phyloP scores from a whole-genome alignment of 2,888 invertebrate genomes.

The Zygogramma bicolorata region DNA sequence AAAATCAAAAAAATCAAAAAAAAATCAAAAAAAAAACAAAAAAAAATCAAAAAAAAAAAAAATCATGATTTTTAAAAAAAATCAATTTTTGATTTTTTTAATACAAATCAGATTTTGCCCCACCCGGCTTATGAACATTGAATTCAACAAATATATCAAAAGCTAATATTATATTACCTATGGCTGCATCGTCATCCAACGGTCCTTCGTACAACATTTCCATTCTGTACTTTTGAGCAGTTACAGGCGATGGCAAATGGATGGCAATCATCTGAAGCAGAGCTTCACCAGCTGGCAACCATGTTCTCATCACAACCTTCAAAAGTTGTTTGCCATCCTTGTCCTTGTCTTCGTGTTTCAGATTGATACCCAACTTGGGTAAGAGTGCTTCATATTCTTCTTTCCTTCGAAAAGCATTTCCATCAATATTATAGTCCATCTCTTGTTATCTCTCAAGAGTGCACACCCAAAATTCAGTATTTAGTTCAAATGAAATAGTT shows the following conservation, averaged over 20 bases:
- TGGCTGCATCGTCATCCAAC: conserved; percentile 88
- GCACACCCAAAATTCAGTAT: no score
- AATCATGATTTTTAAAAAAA: no score
- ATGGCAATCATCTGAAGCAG: conserved; percentile 99
- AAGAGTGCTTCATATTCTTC: conserved; percentile 91
- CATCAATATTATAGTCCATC: background rate
- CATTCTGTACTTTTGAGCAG: conserved; percentile 99
- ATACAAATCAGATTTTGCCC: background rate
- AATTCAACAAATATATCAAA: no score
- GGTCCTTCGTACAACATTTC: conserved; percentile 99
- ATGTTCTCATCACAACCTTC: conserved; percentile 98
- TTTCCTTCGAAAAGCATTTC: conserved; percentile 72
- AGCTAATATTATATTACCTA: conserved; percentile 44
- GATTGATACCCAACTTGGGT: conserved; percentile 89
- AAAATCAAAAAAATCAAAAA: no score
- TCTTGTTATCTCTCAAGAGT: no score
- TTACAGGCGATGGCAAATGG: conserved; percentile 98
- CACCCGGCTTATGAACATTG: background rate
- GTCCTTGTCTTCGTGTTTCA: conserved; percentile 96
- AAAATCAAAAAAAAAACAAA: no score
- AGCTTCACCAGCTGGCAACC: conserved; percentile 99
- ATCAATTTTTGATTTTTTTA: no score
- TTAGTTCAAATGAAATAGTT: no score
- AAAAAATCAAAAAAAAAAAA: no score
- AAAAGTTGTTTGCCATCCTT: conserved; percentile 96